These are phyloP conservation scores for Leptopilina boulardi DNA, from an alignment of 1,140 invertebrate species.

Conservation along the genomic window DNA sequence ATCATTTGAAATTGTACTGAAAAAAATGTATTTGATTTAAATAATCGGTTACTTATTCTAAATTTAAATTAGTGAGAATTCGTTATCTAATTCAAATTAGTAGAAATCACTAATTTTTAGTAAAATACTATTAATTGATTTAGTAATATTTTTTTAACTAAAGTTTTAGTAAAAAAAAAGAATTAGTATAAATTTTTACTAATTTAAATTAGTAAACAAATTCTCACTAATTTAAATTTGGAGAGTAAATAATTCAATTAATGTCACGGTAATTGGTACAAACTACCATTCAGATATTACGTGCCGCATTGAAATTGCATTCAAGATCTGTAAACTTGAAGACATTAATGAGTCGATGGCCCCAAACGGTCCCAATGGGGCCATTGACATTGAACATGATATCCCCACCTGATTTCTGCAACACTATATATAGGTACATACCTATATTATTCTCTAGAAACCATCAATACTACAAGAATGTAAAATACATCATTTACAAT, in stretches of 20 bases:
- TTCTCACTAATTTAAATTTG: neutral
- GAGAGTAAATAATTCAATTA: neutral
- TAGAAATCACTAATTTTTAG: no score
- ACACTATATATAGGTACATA: slow-evolving; percentile 42
- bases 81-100: no score
- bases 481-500: slow-evolving; percentile 47
- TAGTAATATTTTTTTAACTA: no score
- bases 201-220: no score
- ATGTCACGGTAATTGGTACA: neutral
- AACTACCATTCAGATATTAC: neutral
- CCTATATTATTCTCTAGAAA: slow-evolving; percentile 37
- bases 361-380: neutral
- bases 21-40: no score
- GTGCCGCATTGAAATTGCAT: neutral
- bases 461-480: slow-evolving; percentile 50
- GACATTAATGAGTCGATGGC: slow-evolving; percentile 3
- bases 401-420: slow-evolving; percentile 41
- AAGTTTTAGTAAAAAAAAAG: no score
- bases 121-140: no score
- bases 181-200: no score
- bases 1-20: no score
- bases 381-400: neutral
- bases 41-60: no score
- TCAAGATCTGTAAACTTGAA: neutral
- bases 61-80: no score